These are phyloP conservation scores for Eretmochelys imbricata DNA, from an alignment of 2,113 vertebrate genomes.

Conservation along the genomic window DNA sequence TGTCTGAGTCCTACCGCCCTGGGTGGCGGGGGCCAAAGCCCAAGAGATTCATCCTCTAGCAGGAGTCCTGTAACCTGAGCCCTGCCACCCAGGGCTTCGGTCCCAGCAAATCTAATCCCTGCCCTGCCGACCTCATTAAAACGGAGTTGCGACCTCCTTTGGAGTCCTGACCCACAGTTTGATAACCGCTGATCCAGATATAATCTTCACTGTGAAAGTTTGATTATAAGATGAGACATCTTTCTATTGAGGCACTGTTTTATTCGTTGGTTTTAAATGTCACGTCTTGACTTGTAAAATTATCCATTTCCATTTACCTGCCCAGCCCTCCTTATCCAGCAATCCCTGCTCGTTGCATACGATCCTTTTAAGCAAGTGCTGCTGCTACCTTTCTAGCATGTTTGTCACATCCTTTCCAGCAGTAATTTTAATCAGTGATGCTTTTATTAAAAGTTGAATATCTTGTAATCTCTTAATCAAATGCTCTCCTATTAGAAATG, in stretches of 20 bases:
- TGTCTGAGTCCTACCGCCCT: no score
- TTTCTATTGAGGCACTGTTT: conserved; percentile 47
- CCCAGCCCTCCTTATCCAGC: conserved; percentile 48
- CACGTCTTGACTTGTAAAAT: conserved; percentile 62
- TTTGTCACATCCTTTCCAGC: conserved; percentile 25
- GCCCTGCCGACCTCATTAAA: no score
- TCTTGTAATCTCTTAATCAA: conserved; percentile 32
- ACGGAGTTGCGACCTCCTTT: no score
- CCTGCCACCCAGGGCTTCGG: no score
- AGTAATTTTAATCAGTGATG: conserved; percentile 13
- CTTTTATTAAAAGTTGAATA: conserved; percentile 40
- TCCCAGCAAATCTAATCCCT: no score
- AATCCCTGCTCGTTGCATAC: conserved; percentile 50
- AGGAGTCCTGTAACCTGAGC: no score
- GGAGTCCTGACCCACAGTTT: no score
- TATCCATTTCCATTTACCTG: conserved; percentile 8
- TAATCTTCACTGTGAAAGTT: conserved; percentile 28
- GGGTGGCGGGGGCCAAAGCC: no score
- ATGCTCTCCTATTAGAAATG: conserved; percentile 30
- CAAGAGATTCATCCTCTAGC: no score
- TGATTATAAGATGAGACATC: conserved; percentile 39
- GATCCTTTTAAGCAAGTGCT: neutral
- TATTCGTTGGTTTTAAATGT: conserved; percentile 72
- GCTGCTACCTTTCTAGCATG: conserved; percentile 11
- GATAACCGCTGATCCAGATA: neutral